Percentiles rank a stretch among this genome's conserved stretches.
Evolutionary conservation across 2,113 vertebrate species (phyloP).

Genomic region (Gymnogyps californianus): DNA sequence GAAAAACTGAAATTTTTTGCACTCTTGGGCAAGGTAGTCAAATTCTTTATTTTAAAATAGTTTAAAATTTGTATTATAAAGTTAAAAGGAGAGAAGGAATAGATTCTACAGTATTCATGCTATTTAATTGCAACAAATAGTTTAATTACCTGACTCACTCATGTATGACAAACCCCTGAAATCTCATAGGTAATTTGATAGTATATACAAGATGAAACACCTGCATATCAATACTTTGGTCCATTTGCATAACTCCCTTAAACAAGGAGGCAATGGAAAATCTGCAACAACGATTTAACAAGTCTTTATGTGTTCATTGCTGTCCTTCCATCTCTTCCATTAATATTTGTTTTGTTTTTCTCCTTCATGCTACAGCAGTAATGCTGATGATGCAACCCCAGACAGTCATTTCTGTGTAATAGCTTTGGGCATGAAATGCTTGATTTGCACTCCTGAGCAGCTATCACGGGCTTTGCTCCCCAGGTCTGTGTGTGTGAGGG

Average conservation of each 20-base stretch:
- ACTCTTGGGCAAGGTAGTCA: not conserved
- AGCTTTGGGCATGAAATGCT: slow-evolving; percentile 38
- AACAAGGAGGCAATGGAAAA: not conserved
- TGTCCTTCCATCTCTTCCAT: slow-evolving; percentile 36
- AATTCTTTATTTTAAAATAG: not conserved
- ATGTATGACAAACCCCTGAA: not conserved
- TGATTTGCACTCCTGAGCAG: slow-evolving; percentile 33
- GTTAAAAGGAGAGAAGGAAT: not conserved
- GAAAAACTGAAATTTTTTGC: not conserved
- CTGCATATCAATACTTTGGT: not conserved
- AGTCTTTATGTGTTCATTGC: not conserved
- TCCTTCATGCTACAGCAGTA: slow-evolving; percentile 68
- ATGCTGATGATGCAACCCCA: slow-evolving; percentile 63
- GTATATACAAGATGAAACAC: slow-evolving; percentile 3
- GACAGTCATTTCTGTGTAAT: slow-evolving; percentile 49
- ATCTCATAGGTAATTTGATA: not conserved
- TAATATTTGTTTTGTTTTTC: slow-evolving; percentile 58
- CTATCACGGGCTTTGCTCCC: not conserved
- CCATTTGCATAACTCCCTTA: not conserved
- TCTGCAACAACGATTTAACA: not conserved
- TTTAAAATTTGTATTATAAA: not conserved
- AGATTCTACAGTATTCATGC: not conserved
- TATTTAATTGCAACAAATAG: slow-evolving; percentile 37
- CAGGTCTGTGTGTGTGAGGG: not conserved
- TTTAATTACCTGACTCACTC: slow-evolving; percentile 33